phyloP scores from a whole-genome alignment of 2,888 invertebrate species.

The Acrobasis suavella region DNA sequence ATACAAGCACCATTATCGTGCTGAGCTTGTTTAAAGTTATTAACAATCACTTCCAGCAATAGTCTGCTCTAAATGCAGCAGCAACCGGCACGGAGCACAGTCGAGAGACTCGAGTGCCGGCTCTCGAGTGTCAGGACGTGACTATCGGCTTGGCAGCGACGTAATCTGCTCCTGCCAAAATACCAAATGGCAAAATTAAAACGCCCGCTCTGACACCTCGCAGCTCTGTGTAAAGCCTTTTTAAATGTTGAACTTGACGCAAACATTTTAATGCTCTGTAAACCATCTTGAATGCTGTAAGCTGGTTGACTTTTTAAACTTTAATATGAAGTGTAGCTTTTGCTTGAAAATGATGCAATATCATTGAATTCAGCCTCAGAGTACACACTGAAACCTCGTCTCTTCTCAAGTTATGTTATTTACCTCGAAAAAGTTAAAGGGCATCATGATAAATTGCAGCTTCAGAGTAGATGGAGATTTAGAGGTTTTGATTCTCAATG shows the following conservation, averaged over 20 bases:
- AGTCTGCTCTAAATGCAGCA: constrained; percentile 44
- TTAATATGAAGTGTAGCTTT: too few species aligned
- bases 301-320: too few species aligned
- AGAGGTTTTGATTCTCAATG: too few species aligned
- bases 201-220: constrained; percentile 15
- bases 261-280: constrained; percentile 16
- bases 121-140: constrained; percentile 66
- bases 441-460: too few species aligned
- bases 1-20: not conserved
- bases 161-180: constrained; percentile 39
- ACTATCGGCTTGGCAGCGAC: constrained; percentile 54
- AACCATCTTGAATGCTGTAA: not conserved
- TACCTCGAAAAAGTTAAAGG: too few species aligned
- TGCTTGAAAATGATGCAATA: too few species aligned
- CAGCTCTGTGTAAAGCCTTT: not conserved
- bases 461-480: too few species aligned
- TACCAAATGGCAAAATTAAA: constrained; percentile 27
- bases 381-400: too few species aligned
- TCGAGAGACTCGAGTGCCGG: constrained; percentile 10
- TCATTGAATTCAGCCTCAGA: too few species aligned
- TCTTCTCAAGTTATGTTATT: too few species aligned
- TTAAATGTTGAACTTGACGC: constrained; percentile 16
- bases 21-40: constrained; percentile 14
- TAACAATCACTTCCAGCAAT: constrained; percentile 24
- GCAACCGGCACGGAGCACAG: constrained; percentile 40